These are phyloP conservation scores for Serinus canaria DNA, from an alignment of 2,113 vertebrate species.

Conservation along the genomic window DNA sequence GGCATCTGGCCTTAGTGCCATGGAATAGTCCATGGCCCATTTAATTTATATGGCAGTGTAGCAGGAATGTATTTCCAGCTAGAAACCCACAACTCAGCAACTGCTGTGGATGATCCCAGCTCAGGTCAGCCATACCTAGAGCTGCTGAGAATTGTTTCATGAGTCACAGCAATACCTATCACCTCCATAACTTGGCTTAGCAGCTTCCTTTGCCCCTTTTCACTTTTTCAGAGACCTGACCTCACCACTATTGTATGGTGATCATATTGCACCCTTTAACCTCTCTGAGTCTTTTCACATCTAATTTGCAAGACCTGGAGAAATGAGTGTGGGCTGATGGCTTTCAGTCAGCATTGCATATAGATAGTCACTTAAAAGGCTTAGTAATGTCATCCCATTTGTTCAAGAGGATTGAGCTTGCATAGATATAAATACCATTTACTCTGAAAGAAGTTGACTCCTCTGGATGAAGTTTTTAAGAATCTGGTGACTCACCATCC, in stretches of 20 bases:
- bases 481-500: background rate
- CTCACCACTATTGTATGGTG: background rate
- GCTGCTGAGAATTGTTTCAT: background rate
- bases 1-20: background rate
- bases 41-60: background rate
- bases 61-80: background rate
- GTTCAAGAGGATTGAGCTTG: background rate
- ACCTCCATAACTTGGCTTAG: background rate
- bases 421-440: background rate
- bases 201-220: background rate
- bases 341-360: background rate
- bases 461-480: background rate
- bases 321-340: background rate
- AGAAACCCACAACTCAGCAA: accelerated
- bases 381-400: background rate
- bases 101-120: background rate
- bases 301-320: background rate
- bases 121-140: background rate
- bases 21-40: background rate
- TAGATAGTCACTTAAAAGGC: background rate
- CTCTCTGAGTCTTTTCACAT: background rate
- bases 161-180: background rate
- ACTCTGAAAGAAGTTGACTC: background rate
- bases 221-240: background rate
- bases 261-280: background rate